Conservation (phyloP, 1,140 invertebrate genomes). For the Gryon sp. region DNA sequence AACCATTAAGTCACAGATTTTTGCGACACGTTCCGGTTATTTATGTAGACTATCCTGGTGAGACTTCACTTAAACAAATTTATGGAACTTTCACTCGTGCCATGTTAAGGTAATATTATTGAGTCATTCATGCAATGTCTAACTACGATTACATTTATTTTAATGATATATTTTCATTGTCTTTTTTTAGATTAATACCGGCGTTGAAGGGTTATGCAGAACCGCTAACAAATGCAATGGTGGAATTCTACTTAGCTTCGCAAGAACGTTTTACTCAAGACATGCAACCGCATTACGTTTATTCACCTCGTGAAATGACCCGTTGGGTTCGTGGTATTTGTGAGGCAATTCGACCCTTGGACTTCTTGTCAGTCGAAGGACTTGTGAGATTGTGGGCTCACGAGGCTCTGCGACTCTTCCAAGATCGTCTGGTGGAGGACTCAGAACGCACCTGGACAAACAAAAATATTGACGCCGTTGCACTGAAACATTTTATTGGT, state of each 20-base stretch:
- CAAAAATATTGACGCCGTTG: slow-evolving; percentile 97
- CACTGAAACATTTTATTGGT: slow-evolving; percentile 96
- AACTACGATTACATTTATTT: slow-evolving; percentile 6
- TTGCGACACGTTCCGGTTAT: slow-evolving; percentile 98
- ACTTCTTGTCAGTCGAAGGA: slow-evolving; percentile 94
- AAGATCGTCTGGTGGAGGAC: slow-evolving; percentile 96
- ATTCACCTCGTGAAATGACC: slow-evolving; percentile 99
- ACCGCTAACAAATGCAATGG: slow-evolving; percentile 98
- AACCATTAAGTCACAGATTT: slow-evolving; percentile 96
- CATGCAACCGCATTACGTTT: slow-evolving; percentile 99
- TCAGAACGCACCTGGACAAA: slow-evolving; percentile 98
- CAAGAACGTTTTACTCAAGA: slow-evolving; percentile 99
- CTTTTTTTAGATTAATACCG: slow-evolving; percentile 85
- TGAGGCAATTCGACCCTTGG: slow-evolving; percentile 97
- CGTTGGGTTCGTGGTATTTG: slow-evolving; percentile 99
- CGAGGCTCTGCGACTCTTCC: slow-evolving; percentile 98
- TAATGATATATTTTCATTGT: not conserved
- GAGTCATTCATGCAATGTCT: not conserved
- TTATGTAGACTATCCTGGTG: slow-evolving; percentile 99
- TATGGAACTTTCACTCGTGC: slow-evolving; percentile 99
- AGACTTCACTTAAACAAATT: slow-evolving; percentile 98
- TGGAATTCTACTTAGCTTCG: slow-evolving; percentile 97
- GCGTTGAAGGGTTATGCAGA: slow-evolving; percentile 95
- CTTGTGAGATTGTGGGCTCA: slow-evolving; percentile 98
- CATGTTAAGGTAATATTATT: slow-evolving; percentile 84